Evolutionary conservation across 2,797 vertebrate species (phyloP).

Genomic region (Thripadectes ignobilis): DNA sequence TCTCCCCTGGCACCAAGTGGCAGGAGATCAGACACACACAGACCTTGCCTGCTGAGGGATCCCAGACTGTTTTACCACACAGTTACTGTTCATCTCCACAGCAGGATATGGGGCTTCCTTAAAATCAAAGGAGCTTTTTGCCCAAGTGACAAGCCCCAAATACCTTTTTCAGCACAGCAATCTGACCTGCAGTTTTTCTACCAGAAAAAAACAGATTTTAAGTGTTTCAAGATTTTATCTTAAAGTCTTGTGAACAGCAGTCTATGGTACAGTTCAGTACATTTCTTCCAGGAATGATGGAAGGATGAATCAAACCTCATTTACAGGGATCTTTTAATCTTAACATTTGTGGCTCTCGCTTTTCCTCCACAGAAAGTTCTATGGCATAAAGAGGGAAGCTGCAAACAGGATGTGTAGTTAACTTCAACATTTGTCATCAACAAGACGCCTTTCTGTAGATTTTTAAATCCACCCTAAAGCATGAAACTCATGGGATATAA

Average conservation of each 20-base stretch:
- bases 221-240: not conserved
- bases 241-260: not conserved
- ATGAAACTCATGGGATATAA: not conserved
- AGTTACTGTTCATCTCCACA: not conserved
- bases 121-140: not conserved
- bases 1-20: not conserved
- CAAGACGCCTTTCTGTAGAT: not conserved
- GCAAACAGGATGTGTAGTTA: not conserved
- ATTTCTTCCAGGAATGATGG: not conserved
- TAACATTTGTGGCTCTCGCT: not conserved
- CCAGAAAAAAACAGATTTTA: not conserved
- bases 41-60: not conserved
- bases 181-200: not conserved
- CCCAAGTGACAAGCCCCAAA: not conserved
- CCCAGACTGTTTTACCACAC: not conserved
- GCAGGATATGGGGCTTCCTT: not conserved
- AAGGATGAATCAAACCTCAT: conserved; percentile 14
- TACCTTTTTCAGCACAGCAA: not conserved
- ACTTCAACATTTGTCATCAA: not conserved
- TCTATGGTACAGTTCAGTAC: not conserved
- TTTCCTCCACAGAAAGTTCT: not conserved
- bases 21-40: not conserved
- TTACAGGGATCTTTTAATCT: not conserved
- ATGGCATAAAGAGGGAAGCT: not conserved
- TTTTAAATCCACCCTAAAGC: not conserved